A percentile compares a stretch with the other conserved stretches of the same genome.
Evolutionary conservation across 2,113 vertebrate species (phyloP).

Genomic region (Hylia prasina): DNA sequence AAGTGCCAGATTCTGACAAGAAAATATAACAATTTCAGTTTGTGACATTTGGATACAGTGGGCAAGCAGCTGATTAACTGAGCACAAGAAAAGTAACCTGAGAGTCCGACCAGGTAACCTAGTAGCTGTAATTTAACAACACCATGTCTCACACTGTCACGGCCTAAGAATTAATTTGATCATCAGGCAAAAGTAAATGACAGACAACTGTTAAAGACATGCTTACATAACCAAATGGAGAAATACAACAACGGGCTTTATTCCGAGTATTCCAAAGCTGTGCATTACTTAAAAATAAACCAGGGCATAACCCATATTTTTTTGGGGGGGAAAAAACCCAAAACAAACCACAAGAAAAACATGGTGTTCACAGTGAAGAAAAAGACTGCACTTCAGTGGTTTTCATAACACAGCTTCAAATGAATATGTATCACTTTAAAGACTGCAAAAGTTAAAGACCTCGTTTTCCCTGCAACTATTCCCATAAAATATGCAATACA

Average conservation of each 20-base stretch:
- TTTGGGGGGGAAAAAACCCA: neutral
- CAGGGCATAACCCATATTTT: neutral
- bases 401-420: neutral
- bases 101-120: neutral
- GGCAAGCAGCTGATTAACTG: neutral
- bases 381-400: neutral
- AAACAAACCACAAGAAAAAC: neutral
- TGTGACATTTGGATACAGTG: neutral
- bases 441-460: neutral
- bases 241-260: neutral
- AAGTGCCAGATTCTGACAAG: neutral
- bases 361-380: neutral
- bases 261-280: neutral
- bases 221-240: neutral
- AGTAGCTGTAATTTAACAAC: neutral
- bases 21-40: neutral
- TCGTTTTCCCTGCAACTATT: neutral
- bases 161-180: neutral
- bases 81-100: neutral
- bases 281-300: neutral
- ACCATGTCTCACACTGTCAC: neutral
- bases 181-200: neutral
- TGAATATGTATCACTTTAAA: neutral
- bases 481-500: neutral
- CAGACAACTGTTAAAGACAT: neutral